Conservation (phyloP, 2,888 invertebrate species). For the Balanococcus diminutus region DNA sequence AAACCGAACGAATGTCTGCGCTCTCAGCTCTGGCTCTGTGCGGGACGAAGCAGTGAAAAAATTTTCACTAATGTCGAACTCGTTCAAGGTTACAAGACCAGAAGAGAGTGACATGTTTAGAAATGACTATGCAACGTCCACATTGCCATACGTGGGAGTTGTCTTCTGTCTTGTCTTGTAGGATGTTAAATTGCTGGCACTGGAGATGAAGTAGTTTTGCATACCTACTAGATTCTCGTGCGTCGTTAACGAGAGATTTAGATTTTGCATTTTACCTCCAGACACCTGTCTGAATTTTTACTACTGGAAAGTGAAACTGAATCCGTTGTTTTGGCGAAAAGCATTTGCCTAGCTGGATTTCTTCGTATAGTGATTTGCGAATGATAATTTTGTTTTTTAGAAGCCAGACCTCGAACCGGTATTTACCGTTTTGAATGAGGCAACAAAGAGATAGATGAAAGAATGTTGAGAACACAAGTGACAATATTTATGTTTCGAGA, state of each 20-base stretch:
- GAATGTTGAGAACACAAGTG: too few species aligned
- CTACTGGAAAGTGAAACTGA: not conserved
- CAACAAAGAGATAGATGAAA: too few species aligned
- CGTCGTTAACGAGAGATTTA: not conserved
- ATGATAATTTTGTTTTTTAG: too few species aligned
- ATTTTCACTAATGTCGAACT: conserved; percentile 29
- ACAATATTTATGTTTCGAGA: too few species aligned
- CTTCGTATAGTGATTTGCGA: not conserved
- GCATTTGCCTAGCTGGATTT: not conserved
- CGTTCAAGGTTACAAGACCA: conserved; percentile 27
- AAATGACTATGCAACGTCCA: not conserved
- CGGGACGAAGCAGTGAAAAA: not conserved
- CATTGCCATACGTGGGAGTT: not conserved
- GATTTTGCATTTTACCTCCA: not conserved
- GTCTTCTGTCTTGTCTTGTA: too few species aligned
- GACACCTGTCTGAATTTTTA: not conserved
- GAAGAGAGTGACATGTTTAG: conserved; percentile 36
- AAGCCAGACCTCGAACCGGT: not conserved
- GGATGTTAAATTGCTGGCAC: too few species aligned
- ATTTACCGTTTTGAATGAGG: not conserved
- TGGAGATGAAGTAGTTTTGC: not conserved
- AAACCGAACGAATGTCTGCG: not conserved
- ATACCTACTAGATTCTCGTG: not conserved
- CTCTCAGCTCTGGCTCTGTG: not conserved
- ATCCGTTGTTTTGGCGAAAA: not conserved